A percentile compares a stretch with the other conserved stretches of the same genome.
phyloP scores from a whole-genome alignment of 1,140 invertebrate genomes.

The Cydia fagiglandana region DNA sequence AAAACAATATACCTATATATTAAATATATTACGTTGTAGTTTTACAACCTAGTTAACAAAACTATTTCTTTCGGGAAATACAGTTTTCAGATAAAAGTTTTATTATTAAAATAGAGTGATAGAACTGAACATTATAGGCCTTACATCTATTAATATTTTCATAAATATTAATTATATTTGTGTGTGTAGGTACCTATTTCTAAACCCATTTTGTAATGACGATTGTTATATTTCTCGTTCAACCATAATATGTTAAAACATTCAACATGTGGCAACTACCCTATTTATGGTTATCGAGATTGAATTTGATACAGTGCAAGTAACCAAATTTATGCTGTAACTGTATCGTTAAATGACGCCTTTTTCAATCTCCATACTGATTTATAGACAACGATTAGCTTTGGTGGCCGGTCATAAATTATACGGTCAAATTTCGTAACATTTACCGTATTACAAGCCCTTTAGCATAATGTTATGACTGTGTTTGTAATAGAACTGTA shows the following conservation, averaged over 20 bases:
- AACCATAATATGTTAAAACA: not conserved
- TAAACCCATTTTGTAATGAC: not conserved
- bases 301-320: conserved; percentile 6
- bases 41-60: too few species aligned
- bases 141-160: too few species aligned
- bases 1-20: too few species aligned
- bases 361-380: not conserved
- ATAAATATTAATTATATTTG: too few species aligned
- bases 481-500: not conserved
- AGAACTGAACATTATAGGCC: too few species aligned
- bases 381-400: conserved; percentile 17
- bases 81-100: too few species aligned
- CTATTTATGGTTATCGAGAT: conserved; percentile 22
- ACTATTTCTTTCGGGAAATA: too few species aligned
- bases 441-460: conserved; percentile 2
- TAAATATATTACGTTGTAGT: too few species aligned
- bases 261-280: not conserved
- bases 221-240: not conserved
- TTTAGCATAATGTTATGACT: not conserved
- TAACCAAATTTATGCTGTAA: conserved; percentile 13
- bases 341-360: not conserved
- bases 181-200: too few species aligned
- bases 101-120: too few species aligned
- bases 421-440: conserved; percentile 2
- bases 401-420: conserved; percentile 6